Evolutionary conservation across 2,797 vertebrate genomes (phyloP).

Genomic region (Lepus oiostolus): DNA sequence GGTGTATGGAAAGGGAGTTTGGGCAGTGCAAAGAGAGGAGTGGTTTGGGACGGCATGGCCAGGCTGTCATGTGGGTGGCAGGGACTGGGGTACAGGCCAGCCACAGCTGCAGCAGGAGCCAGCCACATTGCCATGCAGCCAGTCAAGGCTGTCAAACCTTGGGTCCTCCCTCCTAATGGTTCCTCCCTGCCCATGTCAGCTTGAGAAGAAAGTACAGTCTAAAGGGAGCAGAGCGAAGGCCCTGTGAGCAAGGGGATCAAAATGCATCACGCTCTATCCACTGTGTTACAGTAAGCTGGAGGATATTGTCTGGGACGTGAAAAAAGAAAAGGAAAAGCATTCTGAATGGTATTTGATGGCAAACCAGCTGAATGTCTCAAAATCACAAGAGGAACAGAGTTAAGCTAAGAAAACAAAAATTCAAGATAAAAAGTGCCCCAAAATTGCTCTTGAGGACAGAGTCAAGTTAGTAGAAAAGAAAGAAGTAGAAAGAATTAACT

Average conservation of each 20-base stretch:
- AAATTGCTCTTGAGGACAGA: slow-evolving; percentile 27
- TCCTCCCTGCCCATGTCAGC: too few species aligned
- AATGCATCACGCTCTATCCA: not conserved
- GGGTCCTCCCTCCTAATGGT: too few species aligned
- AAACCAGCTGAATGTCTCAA: slow-evolving; percentile 1
- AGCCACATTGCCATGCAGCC: too few species aligned
- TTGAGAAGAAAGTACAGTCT: not conserved
- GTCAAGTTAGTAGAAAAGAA: slow-evolving; percentile 12
- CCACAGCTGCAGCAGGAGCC: too few species aligned
- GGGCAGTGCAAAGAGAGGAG: too few species aligned
- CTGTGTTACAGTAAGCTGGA: not conserved
- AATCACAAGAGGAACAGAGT: not conserved
- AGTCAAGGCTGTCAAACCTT: too few species aligned
- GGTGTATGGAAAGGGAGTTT: too few species aligned
- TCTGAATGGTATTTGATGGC: not conserved
- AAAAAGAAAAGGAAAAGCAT: not conserved
- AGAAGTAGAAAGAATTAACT: slow-evolving; percentile 14
- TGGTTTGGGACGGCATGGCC: too few species aligned
- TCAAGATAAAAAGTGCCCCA: not conserved
- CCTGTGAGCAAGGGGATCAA: not conserved
- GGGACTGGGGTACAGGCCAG: too few species aligned
- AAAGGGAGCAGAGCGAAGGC: not conserved
- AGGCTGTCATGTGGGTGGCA: too few species aligned
- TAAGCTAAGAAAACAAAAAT: slow-evolving; percentile 17
- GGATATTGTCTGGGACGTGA: not conserved